Base-by-base conservation (phyloP, 2,113 vertebrate genomes). In the Clinocottus analis region DNA sequence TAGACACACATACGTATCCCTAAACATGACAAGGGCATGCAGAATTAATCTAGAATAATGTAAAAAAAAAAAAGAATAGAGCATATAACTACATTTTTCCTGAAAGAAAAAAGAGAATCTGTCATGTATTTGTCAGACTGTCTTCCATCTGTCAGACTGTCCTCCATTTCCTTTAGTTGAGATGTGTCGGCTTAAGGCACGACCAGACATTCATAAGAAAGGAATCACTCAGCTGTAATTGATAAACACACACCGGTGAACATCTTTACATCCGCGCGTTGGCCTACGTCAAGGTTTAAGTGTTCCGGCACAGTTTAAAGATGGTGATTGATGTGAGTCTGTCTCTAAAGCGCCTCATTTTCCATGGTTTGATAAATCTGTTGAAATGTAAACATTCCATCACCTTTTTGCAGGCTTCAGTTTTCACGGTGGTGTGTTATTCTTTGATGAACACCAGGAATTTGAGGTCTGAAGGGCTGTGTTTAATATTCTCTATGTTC, bases 301-400 rank as follows among this genome's bases (percentile, higher is more conserved):
- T 77, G 75, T 81, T 73, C 77, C 37, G 49, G 70, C 69, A 45
- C 65, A 68, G 35, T 39, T 77, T 13, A 65, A 66, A 79, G 69
- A 72, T 31, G 5, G 47, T 79, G 78, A 86, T 75, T 56, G 65
- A 92, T 89, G 77, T 0, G 10, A 61, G 21, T n/a, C 45, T 72
- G 43, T 65, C 66, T 80, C 45, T 1, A 6, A 69, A 17, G 5
- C 62, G 19, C 67, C 71, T 81, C 63, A 49, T 90, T 87, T 88
- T 90, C 83, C 70, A 76, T 3, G 5, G 5, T 89, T 76, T 69
- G 80, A 87, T 87, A 83, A 84, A 85, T 83, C 76, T 70, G 79
- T 69, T 43, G 53, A 84, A 87, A 84, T 83, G 35, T 66, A 79
- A 85, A 88, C 84, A 85, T 75, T 84, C 80, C 65, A 71, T 80